These are phyloP conservation scores for Noturus placidus DNA, from an alignment of 2,113 vertebrate species.

Conservation along the genomic window DNA sequence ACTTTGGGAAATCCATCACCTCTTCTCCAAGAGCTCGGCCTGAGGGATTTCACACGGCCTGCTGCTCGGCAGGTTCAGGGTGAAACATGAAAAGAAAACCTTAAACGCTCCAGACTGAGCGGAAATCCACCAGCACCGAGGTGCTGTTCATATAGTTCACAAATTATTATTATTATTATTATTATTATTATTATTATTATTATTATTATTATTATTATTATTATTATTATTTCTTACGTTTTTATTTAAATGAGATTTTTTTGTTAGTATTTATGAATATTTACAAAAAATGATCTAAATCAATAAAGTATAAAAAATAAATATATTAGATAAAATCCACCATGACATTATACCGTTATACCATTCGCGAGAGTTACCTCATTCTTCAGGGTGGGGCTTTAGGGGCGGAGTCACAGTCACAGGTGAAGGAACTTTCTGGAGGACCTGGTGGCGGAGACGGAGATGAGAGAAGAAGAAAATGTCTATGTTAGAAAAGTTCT, in stretches of 20 bases:
- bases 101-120: not conserved
- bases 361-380: constrained; percentile 65
- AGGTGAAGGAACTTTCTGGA: constrained; percentile 83
- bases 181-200: not conserved
- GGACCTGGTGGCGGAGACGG: constrained; percentile 68
- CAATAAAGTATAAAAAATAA: not conserved
- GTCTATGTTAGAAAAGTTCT: not conserved
- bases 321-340: not conserved
- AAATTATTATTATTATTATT: not conserved
- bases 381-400: constrained; percentile 61
- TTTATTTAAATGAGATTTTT: not conserved
- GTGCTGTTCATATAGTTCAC: not conserved
- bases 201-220: not conserved
- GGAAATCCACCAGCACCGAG: not conserved
- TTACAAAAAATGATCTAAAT: not conserved
- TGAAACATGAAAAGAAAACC: not conserved
- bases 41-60: constrained; percentile 39
- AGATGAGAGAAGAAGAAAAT: constrained; percentile 13
- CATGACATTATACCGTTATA: too few relatives aligned
- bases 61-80: constrained; percentile 6
- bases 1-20: constrained; percentile 55
- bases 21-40: constrained; percentile 35
- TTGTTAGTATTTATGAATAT: not conserved
- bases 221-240: not conserved
- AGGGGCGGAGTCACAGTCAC: constrained; percentile 69